Evolutionary conservation across 2,113 vertebrate genomes (phyloP).

Genomic region (Bubalus kerabau): DNA sequence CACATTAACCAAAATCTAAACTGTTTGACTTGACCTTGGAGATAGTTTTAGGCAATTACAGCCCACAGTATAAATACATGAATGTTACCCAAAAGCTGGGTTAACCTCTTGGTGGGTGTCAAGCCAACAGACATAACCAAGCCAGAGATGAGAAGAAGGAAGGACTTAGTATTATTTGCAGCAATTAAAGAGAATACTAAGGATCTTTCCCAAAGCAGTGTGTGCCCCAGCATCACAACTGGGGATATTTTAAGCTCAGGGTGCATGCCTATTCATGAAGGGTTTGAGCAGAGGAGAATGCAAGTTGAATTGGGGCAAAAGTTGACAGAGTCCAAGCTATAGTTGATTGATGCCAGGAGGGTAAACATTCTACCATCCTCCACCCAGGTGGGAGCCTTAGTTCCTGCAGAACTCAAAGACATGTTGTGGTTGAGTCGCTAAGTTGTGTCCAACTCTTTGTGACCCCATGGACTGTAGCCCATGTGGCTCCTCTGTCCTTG

Average conservation of each 20-base stretch:
- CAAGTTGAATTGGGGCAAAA: background rate
- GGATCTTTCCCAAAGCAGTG: background rate
- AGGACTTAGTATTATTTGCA: background rate
- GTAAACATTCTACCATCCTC: background rate
- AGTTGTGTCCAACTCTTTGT: background rate
- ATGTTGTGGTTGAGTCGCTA: background rate
- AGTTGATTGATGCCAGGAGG: background rate
- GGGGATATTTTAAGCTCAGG: background rate
- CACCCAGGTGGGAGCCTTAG: background rate
- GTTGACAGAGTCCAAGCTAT: background rate
- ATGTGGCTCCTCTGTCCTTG: rapidly evolving
- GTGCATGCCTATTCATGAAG: background rate
- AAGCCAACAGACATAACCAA: background rate
- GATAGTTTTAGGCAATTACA: background rate
- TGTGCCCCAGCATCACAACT: background rate
- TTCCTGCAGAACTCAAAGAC: background rate
- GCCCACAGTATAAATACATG: background rate
- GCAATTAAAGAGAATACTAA: background rate
- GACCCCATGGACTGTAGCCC: background rate
- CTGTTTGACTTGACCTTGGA: background rate
- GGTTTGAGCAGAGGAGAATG: background rate
- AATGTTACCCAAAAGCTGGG: background rate
- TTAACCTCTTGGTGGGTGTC: background rate
- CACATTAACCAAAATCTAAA: background rate
- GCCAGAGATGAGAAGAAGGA: background rate